Percentiles rank a stretch among this genome's conserved stretches.
These are phyloP conservation scores for Antechinus stuartii DNA, from an alignment of 2,113 vertebrate genomes.

Conservation along the genomic window DNA sequence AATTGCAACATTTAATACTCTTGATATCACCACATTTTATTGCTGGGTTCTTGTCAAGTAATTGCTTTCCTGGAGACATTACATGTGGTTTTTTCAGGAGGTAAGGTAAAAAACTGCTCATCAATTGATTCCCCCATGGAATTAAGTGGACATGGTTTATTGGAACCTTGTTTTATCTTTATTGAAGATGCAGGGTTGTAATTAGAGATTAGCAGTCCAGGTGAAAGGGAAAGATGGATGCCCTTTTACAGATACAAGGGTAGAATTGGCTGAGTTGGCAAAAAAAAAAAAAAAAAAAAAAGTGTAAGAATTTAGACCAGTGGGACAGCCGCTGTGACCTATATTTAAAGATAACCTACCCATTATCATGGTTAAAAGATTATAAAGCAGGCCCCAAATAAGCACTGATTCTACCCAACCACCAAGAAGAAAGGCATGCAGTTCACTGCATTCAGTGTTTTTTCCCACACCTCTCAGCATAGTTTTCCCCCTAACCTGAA, in stretches of 20 bases:
- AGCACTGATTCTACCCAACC: not conserved
- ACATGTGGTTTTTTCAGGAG: not conserved
- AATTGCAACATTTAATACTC: conserved; percentile 8
- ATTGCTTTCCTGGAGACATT: conserved; percentile 20
- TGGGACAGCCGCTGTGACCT: not conserved
- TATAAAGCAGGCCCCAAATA: not conserved
- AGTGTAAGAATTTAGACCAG: not conserved
- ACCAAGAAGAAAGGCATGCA: not conserved
- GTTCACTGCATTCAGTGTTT: not conserved
- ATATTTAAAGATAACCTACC: conserved; percentile 2
- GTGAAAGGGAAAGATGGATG: not conserved
- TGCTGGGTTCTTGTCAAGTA: not conserved
- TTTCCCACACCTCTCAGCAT: not conserved
- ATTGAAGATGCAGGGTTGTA: not conserved
- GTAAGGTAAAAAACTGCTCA: conserved; percentile 8
- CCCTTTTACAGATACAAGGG: not conserved
- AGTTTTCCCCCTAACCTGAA: not conserved
- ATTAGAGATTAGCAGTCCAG: not conserved
- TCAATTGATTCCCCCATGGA: conserved; percentile 1
- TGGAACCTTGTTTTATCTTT: conserved; percentile 11
- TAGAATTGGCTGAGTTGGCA: not conserved
- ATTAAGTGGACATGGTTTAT: conserved; percentile 23
- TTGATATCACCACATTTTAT: conserved; percentile 5
- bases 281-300: not conserved
- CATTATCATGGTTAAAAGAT: not conserved